Conservation (phyloP, 2,113 vertebrate species). For the Heterotis niloticus region DNA sequence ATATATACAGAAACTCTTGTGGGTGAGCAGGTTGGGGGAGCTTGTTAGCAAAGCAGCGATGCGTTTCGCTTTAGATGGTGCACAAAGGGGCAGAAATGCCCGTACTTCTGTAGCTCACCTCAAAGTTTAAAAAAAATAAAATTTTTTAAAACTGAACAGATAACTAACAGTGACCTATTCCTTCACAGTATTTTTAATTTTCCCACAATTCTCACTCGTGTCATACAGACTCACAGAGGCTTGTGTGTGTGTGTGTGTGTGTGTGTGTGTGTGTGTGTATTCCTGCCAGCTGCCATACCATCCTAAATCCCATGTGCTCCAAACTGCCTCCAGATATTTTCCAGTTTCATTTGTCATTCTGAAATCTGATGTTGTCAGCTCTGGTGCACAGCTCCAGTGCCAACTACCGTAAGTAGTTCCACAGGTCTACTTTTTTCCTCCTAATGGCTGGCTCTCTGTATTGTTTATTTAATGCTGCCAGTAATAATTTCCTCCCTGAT, state of each 20-base stretch:
- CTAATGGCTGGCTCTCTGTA: background rate
- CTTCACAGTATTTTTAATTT: background rate
- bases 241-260: background rate
- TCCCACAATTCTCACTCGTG: background rate
- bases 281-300: constrained; percentile 48
- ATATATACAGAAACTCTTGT: constrained; percentile 30
- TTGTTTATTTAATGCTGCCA: constrained; percentile 16
- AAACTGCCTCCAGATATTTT: constrained; percentile 60
- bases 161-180: no score
- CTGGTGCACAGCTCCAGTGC: constrained; percentile 40
- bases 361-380: constrained; percentile 64
- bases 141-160: no score
- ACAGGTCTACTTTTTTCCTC: constrained; percentile 42
- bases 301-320: constrained; percentile 53
- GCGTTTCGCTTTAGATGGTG: background rate
- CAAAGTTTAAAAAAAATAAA: background rate
- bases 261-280: constrained; percentile 2
- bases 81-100: background rate
- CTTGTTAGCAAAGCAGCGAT: background rate
- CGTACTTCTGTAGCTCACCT: background rate
- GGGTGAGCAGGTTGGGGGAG: background rate
- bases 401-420: constrained; percentile 34
- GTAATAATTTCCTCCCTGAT: background rate
- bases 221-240: background rate
- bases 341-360: constrained; percentile 65